Conservation (phyloP, 2,797 vertebrate species). For the Sternotherus odoratus region DNA sequence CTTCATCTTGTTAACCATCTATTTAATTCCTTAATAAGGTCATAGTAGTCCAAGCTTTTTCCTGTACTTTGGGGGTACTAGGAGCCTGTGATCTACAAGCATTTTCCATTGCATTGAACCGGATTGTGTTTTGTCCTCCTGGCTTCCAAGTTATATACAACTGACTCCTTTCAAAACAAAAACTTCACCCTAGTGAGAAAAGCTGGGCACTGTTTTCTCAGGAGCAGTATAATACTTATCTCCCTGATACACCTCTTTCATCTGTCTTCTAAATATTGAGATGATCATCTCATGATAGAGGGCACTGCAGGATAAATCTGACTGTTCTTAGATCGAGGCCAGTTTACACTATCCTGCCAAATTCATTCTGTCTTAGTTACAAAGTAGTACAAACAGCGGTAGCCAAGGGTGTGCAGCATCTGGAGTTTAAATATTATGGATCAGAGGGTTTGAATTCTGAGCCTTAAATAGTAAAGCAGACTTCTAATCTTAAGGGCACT, state of each 20-base stretch:
- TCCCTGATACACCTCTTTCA: not conserved
- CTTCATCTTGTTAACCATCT: not conserved
- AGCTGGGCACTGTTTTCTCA: not conserved
- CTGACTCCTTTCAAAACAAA: conserved; percentile 5
- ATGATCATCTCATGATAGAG: not conserved
- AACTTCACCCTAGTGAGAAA: not conserved
- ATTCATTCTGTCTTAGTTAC: conserved; percentile 40
- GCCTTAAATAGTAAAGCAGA: conserved; percentile 50
- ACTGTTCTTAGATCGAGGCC: not conserved
- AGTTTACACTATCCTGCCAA: conserved; percentile 26
- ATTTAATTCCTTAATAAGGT: not conserved
- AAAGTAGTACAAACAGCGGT: conserved; percentile 25
- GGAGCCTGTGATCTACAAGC: not conserved
- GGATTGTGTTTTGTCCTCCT: not conserved
- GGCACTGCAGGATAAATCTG: not conserved
- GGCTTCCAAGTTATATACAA: not conserved
- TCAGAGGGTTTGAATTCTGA: conserved; percentile 16
- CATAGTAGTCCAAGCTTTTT: not conserved
- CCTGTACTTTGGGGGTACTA: not conserved
- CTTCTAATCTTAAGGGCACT: conserved; percentile 6
- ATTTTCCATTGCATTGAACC: not conserved
- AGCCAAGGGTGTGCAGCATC: conserved; percentile 10
- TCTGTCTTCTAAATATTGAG: conserved; percentile 11
- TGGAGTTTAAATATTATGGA: conserved; percentile 1
- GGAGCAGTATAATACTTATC: not conserved